A percentile compares a stretch with the other conserved stretches of the same genome.
phyloP scores from a whole-genome alignment of 2,888 invertebrate genomes.

The Epirrhoe alternata region DNA sequence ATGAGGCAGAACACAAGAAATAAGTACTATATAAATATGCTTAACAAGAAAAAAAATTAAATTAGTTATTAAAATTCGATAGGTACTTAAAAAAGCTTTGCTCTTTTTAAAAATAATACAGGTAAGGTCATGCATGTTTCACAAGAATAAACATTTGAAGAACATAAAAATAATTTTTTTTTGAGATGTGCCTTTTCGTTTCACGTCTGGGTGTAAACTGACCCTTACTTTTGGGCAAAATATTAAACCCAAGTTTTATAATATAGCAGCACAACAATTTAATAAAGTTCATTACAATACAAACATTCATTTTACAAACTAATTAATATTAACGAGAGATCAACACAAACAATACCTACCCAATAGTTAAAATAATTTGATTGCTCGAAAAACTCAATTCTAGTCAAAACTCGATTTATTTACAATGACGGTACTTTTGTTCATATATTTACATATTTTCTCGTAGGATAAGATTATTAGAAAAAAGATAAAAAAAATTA shows the following conservation, averaged over 20 bases:
- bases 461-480: no score
- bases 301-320: neutral
- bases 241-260: no score
- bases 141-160: neutral
- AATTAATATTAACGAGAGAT: conserved; percentile 15
- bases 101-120: neutral
- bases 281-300: neutral
- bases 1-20: neutral
- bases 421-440: neutral
- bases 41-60: neutral
- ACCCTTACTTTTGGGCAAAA: no score
- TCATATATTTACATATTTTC: neutral
- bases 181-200: no score
- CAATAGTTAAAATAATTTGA: neutral
- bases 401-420: neutral
- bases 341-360: neutral
- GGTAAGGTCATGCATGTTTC: neutral
- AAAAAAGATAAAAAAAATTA: no score
- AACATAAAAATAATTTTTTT: neutral
- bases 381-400: neutral
- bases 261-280: neutral
- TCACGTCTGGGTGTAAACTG: no score
- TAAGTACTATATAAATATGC: neutral
- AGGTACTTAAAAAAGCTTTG: neutral
- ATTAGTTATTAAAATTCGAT: neutral